phyloP scores from a whole-genome alignment of 2,888 invertebrate species.

The Mactromeris polynyma region DNA sequence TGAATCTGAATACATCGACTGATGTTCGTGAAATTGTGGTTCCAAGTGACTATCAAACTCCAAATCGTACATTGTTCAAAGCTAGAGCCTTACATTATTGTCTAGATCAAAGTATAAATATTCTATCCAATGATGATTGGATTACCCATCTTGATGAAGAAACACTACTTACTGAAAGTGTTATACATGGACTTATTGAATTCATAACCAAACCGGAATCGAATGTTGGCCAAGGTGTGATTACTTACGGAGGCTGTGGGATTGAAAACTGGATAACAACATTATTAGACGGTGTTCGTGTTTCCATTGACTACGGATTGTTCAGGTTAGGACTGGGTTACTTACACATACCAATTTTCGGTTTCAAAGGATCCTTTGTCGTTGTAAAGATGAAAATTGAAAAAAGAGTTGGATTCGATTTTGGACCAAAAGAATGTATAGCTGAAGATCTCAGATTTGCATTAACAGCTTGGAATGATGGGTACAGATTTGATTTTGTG shows the following conservation, averaged over 20 bases:
- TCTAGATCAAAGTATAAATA: conserved; percentile 46
- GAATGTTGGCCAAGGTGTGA: conserved; percentile 63
- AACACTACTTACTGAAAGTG: conserved; percentile 46
- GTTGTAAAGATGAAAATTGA: conserved; percentile 53
- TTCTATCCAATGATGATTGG: conserved; percentile 56
- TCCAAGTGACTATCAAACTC: conserved; percentile 45
- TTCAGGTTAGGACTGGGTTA: conserved; percentile 45
- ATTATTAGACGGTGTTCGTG: conserved; percentile 45
- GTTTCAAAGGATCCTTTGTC: conserved; percentile 61
- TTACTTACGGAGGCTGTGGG: conserved; percentile 48
- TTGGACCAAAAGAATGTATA: conserved; percentile 60
- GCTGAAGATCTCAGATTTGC: conserved; percentile 63
- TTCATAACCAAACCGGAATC: conserved; percentile 48
- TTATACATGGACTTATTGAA: conserved; percentile 53
- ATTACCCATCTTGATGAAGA: conserved; percentile 61
- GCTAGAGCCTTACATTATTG: conserved; percentile 50
- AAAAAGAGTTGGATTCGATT: conserved; percentile 48
- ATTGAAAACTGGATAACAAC: conserved; percentile 64
- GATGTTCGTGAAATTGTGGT: conserved; percentile 46
- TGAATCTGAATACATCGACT: neutral
- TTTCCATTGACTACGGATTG: conserved; percentile 53
- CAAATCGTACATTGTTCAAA: conserved; percentile 40
- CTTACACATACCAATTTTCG: conserved; percentile 52
- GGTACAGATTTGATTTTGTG: conserved; percentile 56
- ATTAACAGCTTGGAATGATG: conserved; percentile 49